These are phyloP conservation scores for Megaceryle alcyon DNA, from an alignment of 2,797 vertebrate species.

Conservation along the genomic window DNA sequence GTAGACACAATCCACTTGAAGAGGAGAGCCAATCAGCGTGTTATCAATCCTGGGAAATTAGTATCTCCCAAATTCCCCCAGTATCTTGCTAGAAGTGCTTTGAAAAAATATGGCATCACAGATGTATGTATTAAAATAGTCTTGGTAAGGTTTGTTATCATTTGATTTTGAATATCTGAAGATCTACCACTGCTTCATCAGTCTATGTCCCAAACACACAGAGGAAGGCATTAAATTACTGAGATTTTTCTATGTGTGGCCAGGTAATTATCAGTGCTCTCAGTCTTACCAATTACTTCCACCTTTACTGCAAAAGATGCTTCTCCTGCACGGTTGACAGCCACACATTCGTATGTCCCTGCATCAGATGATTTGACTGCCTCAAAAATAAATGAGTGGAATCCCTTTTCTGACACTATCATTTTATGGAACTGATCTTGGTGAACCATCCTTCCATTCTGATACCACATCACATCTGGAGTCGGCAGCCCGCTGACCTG, in stretches of 20 bases:
- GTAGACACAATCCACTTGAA: not conserved
- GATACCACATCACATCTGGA: conserved; percentile 92
- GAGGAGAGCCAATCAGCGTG: not conserved
- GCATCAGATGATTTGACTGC: conserved; percentile 90
- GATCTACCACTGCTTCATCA: not conserved
- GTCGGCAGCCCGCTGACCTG: conserved; percentile 92
- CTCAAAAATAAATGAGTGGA: conserved; percentile 96
- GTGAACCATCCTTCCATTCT: conserved; percentile 91
- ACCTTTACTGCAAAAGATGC: conserved; percentile 87
- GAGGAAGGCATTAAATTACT: not conserved
- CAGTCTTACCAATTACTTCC: conserved; percentile 87
- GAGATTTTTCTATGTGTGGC: not conserved
- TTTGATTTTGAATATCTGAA: not conserved
- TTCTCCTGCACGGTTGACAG: conserved; percentile 92
- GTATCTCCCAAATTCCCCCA: not conserved
- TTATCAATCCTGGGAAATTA: not conserved
- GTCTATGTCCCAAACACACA: not conserved
- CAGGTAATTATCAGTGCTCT: not conserved
- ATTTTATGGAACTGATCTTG: conserved; percentile 96
- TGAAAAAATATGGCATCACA: not conserved
- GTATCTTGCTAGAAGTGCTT: not conserved
- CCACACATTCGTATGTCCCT: conserved; percentile 90
- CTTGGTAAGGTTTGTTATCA: not conserved
- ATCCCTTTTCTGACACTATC: conserved; percentile 94
- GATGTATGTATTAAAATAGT: not conserved